Conservation (phyloP, 2,888 invertebrate species). For the Dolichopus griseipennis region DNA sequence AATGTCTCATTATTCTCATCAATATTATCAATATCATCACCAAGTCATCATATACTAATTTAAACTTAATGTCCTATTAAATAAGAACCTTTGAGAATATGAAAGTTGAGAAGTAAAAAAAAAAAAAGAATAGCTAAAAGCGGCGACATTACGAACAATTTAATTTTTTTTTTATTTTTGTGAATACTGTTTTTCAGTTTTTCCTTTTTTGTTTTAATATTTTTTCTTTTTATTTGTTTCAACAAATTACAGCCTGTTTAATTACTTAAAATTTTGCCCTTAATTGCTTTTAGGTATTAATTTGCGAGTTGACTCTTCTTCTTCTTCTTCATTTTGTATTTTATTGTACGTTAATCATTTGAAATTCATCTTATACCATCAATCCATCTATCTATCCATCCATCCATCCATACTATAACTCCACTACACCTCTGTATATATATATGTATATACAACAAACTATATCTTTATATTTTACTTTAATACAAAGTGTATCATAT, state of each 20-base stretch:
- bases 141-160: background rate
- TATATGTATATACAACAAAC: too few relatives aligned
- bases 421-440: too few relatives aligned
- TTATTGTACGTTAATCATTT: background rate
- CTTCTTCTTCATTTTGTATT: background rate
- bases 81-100: too few relatives aligned
- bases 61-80: too few relatives aligned
- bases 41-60: too few relatives aligned
- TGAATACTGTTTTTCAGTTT: background rate
- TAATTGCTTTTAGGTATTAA: conserved; percentile 6
- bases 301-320: background rate
- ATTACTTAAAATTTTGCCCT: conserved; percentile 6
- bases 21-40: too few relatives aligned
- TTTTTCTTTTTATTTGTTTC: background rate
- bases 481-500: too few relatives aligned
- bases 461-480: too few relatives aligned
- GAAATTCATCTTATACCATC: background rate
- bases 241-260: background rate
- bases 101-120: background rate
- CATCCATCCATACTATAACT: too few relatives aligned
- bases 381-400: background rate
- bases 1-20: too few relatives aligned
- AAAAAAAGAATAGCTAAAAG: background rate
- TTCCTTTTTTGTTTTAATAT: background rate
- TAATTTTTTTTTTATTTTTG: too few relatives aligned